Percentiles rank a stretch among this genome's conserved stretches.
phyloP scores from a whole-genome alignment of 2,113 vertebrate genomes.

The Corythornis madagascariensis region DNA sequence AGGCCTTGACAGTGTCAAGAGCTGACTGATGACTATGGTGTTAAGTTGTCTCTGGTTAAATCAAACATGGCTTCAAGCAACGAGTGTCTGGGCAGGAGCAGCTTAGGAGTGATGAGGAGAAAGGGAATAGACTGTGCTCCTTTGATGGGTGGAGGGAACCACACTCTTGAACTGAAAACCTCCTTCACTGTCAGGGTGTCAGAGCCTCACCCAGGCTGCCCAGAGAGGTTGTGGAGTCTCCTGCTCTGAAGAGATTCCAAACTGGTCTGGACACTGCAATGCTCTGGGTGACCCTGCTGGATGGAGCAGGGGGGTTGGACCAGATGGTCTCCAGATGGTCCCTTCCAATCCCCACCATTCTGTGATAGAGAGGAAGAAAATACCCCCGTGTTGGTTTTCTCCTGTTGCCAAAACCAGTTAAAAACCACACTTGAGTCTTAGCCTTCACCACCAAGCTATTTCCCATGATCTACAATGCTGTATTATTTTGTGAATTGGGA shows the following conservation, averaged over 20 bases:
- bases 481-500: not conserved
- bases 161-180: not conserved
- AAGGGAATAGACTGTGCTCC: not conserved
- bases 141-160: not conserved
- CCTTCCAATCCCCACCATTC: not conserved
- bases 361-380: not conserved
- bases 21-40: not conserved
- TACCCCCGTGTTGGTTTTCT: not conserved
- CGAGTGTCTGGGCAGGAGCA: not conserved
- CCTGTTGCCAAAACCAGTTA: not conserved
- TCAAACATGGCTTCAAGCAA: constrained; percentile 20
- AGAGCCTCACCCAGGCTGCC: no score
- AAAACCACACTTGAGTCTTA: not conserved
- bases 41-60: constrained; percentile 38
- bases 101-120: not conserved
- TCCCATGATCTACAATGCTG: not conserved
- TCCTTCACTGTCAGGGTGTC: not conserved
- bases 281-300: not conserved
- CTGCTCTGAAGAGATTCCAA: not conserved
- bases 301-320: not conserved
- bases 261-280: not conserved
- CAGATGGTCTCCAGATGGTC: not conserved
- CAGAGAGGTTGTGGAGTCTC: not conserved
- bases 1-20: constrained; percentile 32
- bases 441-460: not conserved